Evolutionary conservation across 2,797 vertebrate genomes (phyloP).

Genomic region (Diplodus puntazzo): DNA sequence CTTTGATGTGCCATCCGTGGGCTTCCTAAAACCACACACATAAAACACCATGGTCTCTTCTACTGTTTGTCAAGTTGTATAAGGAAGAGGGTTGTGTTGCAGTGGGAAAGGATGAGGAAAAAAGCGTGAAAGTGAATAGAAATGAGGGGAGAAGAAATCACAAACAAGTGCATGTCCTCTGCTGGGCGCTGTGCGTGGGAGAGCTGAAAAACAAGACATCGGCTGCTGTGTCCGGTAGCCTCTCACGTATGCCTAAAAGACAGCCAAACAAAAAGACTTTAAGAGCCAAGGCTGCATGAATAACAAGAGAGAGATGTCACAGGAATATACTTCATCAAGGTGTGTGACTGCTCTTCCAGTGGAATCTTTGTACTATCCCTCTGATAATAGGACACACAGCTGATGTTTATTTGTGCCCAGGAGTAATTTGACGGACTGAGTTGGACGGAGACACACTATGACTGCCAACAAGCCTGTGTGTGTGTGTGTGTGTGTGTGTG

Average conservation of each 20-base stretch:
- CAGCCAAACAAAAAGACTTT: slow-evolving; percentile 13
- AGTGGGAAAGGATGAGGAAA: background rate
- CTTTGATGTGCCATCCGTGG: slow-evolving; percentile 43
- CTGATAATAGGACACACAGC: slow-evolving; percentile 15
- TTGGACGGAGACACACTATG: slow-evolving; percentile 12
- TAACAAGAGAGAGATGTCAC: slow-evolving; percentile 12
- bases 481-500: background rate
- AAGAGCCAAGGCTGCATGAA: slow-evolving; percentile 8
- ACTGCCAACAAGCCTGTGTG: slow-evolving; percentile 12
- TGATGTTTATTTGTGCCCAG: slow-evolving; percentile 7
- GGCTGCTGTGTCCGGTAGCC: slow-evolving; percentile 31
- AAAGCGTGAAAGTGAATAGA: background rate
- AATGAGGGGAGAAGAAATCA: slow-evolving; percentile 26
- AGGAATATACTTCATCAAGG: slow-evolving; percentile 7
- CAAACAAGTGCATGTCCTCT: slow-evolving; percentile 29
- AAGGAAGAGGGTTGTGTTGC: slow-evolving; percentile 1
- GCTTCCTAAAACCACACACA: slow-evolving; percentile 38
- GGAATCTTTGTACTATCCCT: background rate
- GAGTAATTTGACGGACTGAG: slow-evolving; percentile 18
- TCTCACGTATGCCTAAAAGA: slow-evolving; percentile 12
- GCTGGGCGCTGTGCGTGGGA: slow-evolving; percentile 23
- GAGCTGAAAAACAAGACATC: slow-evolving; percentile 34
- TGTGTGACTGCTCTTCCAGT: slow-evolving; percentile 4
- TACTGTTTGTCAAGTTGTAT: slow-evolving; percentile 25
- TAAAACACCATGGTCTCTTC: slow-evolving; percentile 32